Evolutionary conservation across 2,113 vertebrate genomes (phyloP).

Genomic region (Pluvianellus socialis): DNA sequence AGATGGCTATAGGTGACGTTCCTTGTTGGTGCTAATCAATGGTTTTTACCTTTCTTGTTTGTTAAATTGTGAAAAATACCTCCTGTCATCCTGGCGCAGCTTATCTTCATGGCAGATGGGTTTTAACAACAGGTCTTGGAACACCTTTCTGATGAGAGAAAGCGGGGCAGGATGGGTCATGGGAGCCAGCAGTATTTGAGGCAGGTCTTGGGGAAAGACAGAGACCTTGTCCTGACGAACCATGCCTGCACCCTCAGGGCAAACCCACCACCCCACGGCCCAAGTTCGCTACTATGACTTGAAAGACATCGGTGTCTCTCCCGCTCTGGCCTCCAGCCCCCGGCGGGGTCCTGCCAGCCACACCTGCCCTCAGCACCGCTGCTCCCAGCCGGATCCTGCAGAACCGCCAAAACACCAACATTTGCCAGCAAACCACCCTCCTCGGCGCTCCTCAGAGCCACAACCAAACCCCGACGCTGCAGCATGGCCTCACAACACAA

Average conservation of each 20-base stretch:
- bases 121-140: background rate
- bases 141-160: background rate
- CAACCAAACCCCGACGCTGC: accelerated
- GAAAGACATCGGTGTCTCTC: background rate
- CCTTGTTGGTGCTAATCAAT: background rate
- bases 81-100: background rate
- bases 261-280: background rate
- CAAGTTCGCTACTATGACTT: background rate
- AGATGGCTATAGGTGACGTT: background rate
- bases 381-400: background rate
- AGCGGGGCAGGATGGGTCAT: accelerated
- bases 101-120: accelerated
- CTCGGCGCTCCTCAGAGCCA: accelerated
- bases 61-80: background rate
- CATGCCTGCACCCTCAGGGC: background rate
- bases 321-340: too few species aligned
- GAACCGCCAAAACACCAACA: background rate
- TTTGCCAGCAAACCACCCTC: background rate
- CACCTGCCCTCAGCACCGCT: background rate
- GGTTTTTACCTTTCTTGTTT: background rate
- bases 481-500: background rate
- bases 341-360: background rate
- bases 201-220: background rate
- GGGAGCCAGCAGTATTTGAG: background rate
- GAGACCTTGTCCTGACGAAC: background rate